Evolutionary conservation across 2,113 vertebrate genomes (phyloP).

Genomic region (Telmatochromis sp.): DNA sequence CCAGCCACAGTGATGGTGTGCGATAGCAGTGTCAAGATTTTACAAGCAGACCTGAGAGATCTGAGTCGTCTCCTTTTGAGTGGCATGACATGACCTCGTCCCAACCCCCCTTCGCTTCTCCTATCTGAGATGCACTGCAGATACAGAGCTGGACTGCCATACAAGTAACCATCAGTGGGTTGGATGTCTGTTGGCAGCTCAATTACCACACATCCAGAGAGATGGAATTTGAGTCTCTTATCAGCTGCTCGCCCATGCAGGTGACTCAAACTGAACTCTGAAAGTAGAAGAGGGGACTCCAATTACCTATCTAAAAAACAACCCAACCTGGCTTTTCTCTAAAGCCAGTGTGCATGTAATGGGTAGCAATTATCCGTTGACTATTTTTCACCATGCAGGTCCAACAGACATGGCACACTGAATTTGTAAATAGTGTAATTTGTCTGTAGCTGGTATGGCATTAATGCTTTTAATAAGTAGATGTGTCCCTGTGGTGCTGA

Average conservation of each 20-base stretch:
- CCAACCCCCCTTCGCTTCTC: not conserved
- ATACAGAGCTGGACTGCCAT: not conserved
- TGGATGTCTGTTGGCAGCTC: conserved; percentile 33
- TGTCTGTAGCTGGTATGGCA: not conserved
- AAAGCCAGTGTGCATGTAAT: not conserved
- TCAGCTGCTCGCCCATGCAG: conserved; percentile 45
- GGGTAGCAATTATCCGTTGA: conserved; percentile 24
- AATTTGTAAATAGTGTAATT: conserved; percentile 20
- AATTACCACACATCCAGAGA: conserved; percentile 28
- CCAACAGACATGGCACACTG: not conserved
- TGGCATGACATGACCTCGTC: conserved; percentile 15
- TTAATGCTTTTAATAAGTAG: conserved; percentile 12
- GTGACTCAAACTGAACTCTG: conserved; percentile 35
- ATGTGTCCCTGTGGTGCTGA: not conserved
- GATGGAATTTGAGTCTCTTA: conserved; percentile 6
- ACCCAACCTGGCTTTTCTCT: not conserved
- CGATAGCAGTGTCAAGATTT: not conserved
- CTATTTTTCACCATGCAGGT: not conserved
- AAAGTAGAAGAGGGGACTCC: conserved; percentile 2
- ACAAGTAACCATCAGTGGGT: not conserved
- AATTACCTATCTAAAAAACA: conserved; percentile 50
- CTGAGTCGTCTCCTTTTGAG: conserved; percentile 21
- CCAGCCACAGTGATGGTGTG: not conserved
- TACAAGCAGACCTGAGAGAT: not conserved
- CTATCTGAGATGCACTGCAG: not conserved